Base-by-base conservation (phyloP, 1,140 invertebrate genomes). In the Babylonia areolata region DNA sequence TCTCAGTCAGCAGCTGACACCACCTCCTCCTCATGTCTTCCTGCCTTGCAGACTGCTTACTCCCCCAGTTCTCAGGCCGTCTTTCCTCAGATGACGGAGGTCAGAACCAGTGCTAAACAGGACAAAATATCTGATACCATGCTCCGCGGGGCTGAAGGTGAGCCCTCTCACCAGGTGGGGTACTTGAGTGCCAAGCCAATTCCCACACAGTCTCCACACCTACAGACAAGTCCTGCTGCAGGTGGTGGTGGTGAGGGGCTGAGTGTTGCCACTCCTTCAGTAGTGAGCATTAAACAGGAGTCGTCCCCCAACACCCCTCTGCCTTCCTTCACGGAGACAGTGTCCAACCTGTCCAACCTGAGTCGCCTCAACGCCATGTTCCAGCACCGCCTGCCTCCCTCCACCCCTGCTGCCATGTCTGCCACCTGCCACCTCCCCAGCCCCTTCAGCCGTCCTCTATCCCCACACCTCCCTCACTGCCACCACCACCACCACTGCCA, bases 271-370 rank as follows among this genome's bases (percentile, higher is more conserved):
- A 20, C 12, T 31, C 23, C 28, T 0, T 2, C n/a, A 0, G 40
- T 28, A 0, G 64, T 84, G 20, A 73, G 40, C 23, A 40, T 84
- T 6, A 84, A 84, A 40, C 37, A n/a, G 40, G 82, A 84, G 69
- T 28, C 82, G 2, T 69, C 81, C 2, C 37, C 58, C n/a, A 84
- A 17, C 69, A 71, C 82, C 40, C 82, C 82, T 0, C 82, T 84
- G 23, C 82, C 82, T 35, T 84, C 82, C 28, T 84, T 84, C 40
- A 84, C 82, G 31, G 82, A 84, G 33, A 84, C 82, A 1, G 82
- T 84, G 82, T 84, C 82, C 64, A 84, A 84, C 82, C 58, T 82
- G 81, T 51, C 46, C 9, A 51, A 51, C 46, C 58, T 64, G 15
- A 58, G 64, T 37, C 82, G 82, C 40, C 64, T 84, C 1, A 84